A percentile compares a stretch with the other conserved stretches of the same genome.
Conservation (phyloP, 2,888 invertebrate genomes). For the Schizotus pectinicornis region DNA sequence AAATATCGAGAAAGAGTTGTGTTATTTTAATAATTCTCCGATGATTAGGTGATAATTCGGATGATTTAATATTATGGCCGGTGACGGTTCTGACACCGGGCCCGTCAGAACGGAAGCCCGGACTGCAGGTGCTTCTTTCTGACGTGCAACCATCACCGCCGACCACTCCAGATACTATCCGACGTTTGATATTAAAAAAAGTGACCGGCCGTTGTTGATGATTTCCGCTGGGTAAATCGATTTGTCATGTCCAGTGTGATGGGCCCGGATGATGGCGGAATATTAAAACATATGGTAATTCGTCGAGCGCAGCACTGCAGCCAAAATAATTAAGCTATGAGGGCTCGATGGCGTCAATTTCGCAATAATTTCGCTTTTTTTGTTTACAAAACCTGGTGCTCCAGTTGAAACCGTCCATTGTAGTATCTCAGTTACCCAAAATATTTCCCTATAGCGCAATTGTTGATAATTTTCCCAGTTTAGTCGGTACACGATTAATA, state of each 20-base stretch:
- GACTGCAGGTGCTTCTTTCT: slow-evolving; percentile 6
- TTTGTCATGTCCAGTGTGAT: not conserved
- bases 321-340: no score
- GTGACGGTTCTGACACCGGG: slow-evolving; percentile 9
- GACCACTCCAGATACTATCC: not conserved
- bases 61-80: no score
- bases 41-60: not conserved
- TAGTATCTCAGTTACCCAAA: no score
- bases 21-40: not conserved
- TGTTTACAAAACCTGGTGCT: no score
- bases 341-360: not conserved
- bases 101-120: slow-evolving; percentile 5
- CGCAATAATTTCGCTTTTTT: not conserved
- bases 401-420: no score
- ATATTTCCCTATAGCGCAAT: no score
- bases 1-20: not conserved
- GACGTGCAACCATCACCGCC: slow-evolving; percentile 2
- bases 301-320: no score
- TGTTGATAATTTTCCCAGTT: no score
- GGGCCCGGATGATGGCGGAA: no score
- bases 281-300: no score
- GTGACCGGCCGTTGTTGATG: slow-evolving; percentile 4
- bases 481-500: no score
- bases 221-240: slow-evolving; percentile 1
- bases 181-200: slow-evolving; percentile 3